Evolutionary conservation across 2,888 invertebrate genomes (phyloP), one percentile per base, ranked within the genome.

Genomic region (Caenorhabditis angaria): DNA sequence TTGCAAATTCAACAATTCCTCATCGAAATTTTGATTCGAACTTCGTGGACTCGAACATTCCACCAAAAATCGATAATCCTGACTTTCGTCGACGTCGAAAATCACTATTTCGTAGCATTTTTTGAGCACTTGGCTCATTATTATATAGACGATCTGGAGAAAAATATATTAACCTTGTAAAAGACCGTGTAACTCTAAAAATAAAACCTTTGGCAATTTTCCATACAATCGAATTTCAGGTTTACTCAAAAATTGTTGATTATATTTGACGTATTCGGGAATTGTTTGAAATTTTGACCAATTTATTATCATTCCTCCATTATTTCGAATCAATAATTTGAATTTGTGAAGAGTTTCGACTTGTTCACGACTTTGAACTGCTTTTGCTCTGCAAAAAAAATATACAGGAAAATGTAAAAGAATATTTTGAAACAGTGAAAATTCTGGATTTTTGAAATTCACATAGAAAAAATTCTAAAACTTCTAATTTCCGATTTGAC

Each of bases 311-410:
- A 68, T 67, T 10, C 74, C 77, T 20, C 74, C 74, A 32, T 61
- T 65, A 28, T 65, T 66, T 24, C 62, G 56, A 28, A 72, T 68
- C 32, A 68, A 28, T 1, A 70, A 58, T 41, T 61, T 60, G 51
- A 72, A 72, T 25, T 65, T 54, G 29, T 75, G 77, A 59, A 79
- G 54, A 14, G 72, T 66, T 18, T 74, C 68, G 48, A 79, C 77
- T 61, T 79, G 79, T 35, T 66, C 67, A 18, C 60, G 59, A 41
- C 77, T 77, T 50, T 79, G 79, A 28, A 79, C 79, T 0, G 79
- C 68, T 55, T 79, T 74, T 14, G 79, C 59, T 56, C 79, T 41
- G 41, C 3, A 41, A 14, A 67, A 59, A 50, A 71, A 66, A n/a
- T n/a, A n/a, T n/a, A n/a, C n/a, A n/a, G n/a, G n/a, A n/a, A n/a